phyloP scores from a whole-genome alignment of 2,113 vertebrate species.

The human (Homo sapiens) region DNA sequence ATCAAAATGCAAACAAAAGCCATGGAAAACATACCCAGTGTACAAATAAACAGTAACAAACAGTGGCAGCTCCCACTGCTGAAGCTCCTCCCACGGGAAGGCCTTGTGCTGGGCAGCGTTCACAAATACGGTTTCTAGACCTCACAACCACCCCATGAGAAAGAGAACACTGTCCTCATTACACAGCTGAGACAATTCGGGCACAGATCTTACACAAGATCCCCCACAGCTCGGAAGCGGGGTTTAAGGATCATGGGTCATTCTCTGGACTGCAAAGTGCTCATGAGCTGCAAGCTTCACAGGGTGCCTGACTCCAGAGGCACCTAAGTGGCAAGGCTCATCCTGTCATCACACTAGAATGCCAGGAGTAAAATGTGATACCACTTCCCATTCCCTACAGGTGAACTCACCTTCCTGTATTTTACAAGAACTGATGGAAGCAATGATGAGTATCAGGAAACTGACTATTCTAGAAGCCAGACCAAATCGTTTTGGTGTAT shows the following conservation, averaged over 20 bases:
- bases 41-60: no score
- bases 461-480: not conserved
- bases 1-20: not conserved
- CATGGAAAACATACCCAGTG: not conserved
- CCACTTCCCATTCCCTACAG: not conserved
- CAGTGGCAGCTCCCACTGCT: fast-evolving
- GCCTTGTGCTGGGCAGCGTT: not conserved
- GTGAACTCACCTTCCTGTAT: not conserved
- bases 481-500: not conserved
- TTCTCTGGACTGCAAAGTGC: not conserved
- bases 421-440: not conserved
- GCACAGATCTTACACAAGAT: not conserved
- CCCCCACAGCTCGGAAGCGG: not conserved
- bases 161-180: fast-evolving
- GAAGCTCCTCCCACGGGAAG: fast-evolving
- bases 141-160: not conserved
- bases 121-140: not conserved
- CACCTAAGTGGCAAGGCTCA: not conserved
- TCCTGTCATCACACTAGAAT: not conserved
- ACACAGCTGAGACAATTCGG: fast-evolving
- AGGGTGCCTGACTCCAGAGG: no score
- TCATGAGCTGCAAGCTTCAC: not conserved
- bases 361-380: not conserved
- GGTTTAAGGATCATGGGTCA: not conserved
- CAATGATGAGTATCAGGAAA: not conserved